A percentile compares a stretch with the other conserved stretches of the same genome.
phyloP scores from a whole-genome alignment of 2,888 invertebrate species.

The Drosophila anomalata region DNA sequence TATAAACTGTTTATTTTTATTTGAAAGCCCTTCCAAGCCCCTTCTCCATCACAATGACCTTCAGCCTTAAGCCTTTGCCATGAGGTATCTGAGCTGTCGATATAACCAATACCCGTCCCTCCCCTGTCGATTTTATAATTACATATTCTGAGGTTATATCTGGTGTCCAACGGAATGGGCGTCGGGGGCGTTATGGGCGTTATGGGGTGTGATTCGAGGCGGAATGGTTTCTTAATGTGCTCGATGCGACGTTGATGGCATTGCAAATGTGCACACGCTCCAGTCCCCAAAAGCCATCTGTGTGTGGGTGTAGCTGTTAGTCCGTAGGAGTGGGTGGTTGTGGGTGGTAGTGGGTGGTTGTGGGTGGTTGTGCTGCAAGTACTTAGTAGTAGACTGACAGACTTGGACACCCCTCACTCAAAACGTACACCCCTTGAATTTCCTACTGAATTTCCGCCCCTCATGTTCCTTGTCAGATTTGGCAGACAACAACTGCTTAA shows the following conservation, averaged over 20 bases:
- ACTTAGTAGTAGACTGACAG: conserved; percentile 36
- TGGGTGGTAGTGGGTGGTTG: conserved; percentile 1
- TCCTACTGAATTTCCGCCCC: conserved; percentile 10
- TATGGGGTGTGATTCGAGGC: conserved; percentile 10
- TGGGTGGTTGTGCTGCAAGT: conserved; percentile 16
- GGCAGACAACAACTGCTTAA: conserved; percentile 30
- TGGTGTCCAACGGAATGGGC: conserved; percentile 32
- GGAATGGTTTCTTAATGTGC: conserved; percentile 55
- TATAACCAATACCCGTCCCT: conserved; percentile 12
- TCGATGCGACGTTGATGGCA: conserved; percentile 64
- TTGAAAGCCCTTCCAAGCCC: neutral
- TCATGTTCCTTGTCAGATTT: conserved; percentile 44
- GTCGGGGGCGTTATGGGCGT: neutral
- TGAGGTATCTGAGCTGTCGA: neutral
- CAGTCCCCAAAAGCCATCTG: conserved; percentile 32
- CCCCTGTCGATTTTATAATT: conserved; percentile 56
- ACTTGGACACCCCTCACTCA: conserved; percentile 16
- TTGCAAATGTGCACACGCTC: conserved; percentile 54
- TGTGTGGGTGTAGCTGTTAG: neutral
- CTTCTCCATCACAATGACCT: neutral
- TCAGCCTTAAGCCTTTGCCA: neutral
- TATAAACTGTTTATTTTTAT: too few relatives aligned
- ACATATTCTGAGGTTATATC: conserved; percentile 40
- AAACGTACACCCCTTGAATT: neutral
- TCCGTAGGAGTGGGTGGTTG: conserved; percentile 5